These are phyloP conservation scores for Heterohyrax brucei DNA, from an alignment of 2,797 vertebrate genomes.

Conservation along the genomic window DNA sequence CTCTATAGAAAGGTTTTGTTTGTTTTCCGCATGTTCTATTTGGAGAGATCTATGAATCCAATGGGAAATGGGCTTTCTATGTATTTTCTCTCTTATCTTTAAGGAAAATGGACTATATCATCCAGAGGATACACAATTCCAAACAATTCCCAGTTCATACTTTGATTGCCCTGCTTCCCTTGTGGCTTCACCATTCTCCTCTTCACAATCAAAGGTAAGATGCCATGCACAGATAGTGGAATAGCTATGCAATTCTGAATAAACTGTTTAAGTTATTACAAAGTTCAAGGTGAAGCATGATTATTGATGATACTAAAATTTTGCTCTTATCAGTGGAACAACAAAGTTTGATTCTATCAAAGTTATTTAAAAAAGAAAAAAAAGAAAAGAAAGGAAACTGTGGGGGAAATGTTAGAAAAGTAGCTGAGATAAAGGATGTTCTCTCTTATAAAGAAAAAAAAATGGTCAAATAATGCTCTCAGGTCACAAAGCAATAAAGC, in stretches of 20 bases:
- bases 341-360: slow-evolving; percentile 8
- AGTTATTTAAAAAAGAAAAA: background rate
- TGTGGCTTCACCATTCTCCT: background rate
- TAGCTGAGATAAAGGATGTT: slow-evolving; percentile 58
- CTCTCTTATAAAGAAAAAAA: slow-evolving; percentile 68
- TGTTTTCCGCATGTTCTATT: background rate
- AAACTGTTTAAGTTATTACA: slow-evolving; percentile 15
- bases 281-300: background rate
- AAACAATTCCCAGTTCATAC: background rate
- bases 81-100: slow-evolving; percentile 18
- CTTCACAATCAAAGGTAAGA: background rate
- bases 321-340: slow-evolving; percentile 1
- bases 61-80: slow-evolving; percentile 21
- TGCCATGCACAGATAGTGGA: background rate
- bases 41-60: background rate
- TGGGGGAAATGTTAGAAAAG: background rate
- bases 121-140: slow-evolving; percentile 5
- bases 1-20: background rate
- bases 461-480: slow-evolving; percentile 53
- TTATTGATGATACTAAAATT: background rate
- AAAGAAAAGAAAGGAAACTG: background rate
- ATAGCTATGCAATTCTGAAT: background rate
- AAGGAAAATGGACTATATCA: slow-evolving; percentile 53
- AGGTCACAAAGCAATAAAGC: slow-evolving; percentile 76
- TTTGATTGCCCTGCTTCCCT: background rate